Evolutionary conservation across 2,113 vertebrate genomes (phyloP).

Genomic region (Brevimyrus niger): DNA sequence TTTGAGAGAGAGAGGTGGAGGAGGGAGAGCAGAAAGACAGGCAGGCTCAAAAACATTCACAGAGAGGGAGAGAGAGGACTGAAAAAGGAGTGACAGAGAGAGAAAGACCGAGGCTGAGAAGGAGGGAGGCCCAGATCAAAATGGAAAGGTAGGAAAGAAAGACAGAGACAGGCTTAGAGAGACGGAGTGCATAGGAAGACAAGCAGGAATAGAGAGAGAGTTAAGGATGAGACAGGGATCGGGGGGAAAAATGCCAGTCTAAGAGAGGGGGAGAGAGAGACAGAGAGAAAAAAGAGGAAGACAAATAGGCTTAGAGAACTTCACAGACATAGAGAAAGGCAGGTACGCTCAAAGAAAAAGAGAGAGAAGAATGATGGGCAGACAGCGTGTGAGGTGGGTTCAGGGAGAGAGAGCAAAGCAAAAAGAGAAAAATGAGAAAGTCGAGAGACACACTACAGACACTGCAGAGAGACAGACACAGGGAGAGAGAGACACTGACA

Average conservation of each 20-base stretch:
- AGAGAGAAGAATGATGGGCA: background rate
- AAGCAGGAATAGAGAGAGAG: background rate
- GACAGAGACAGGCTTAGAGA: background rate
- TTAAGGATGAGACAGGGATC: background rate
- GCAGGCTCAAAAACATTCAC: background rate
- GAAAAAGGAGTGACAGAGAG: background rate
- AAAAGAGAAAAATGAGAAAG: background rate
- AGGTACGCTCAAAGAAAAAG: background rate
- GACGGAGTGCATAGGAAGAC: background rate
- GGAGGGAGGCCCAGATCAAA: background rate
- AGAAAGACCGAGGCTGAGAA: background rate
- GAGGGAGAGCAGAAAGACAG: background rate
- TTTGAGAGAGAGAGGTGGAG: background rate
- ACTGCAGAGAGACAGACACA: too few species aligned
- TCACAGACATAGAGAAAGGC: background rate
- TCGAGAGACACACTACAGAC: too few species aligned
- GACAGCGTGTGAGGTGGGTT: background rate
- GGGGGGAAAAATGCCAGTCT: background rate
- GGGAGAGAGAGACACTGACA: too few species aligned
- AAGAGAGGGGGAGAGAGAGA: background rate
- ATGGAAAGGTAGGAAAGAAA: background rate
- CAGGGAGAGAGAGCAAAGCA: background rate
- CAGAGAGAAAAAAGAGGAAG: too few species aligned
- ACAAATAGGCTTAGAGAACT: too few species aligned
- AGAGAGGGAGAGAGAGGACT: background rate